Base-by-base conservation (phyloP, 2,888 invertebrate species). In the Caenorhabditis wallacei region DNA sequence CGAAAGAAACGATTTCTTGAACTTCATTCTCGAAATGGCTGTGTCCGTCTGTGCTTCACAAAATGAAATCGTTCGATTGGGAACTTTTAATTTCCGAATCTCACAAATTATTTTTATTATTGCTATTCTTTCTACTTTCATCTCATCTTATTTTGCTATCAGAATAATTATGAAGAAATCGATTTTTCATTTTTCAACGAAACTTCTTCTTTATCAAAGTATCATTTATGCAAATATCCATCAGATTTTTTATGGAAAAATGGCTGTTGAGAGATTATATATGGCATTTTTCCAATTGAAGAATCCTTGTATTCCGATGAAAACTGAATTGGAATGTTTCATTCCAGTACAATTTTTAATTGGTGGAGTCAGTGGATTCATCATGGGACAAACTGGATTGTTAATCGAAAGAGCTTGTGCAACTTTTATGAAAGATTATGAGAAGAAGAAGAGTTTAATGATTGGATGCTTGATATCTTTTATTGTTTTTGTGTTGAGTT, bases 171-270 rank as follows among this genome's bases (percentile, higher is more conserved):
- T 51, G 1, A 22, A 7, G 4, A 72, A 75, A 24, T 75, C 75
- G 13, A 75, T 75, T 2, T 75, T 75, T 18, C 75, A 66, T 37
- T 40, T 26, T 10, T 75, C 75, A 57, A 75, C 75, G 0, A 30
- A 48, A 57, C 63, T 75, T 46, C 16, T 75, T 0, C 16, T 75
- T 10, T 57, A 56, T 46, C 66, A 57, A 26, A 75, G 57, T 24
- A 24, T 75, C 18, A 18, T 75, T 22, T 75, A 56, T 56, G 75
- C 75, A 16, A 75, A 75, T 26, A 5, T 75, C 1, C 75, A 75
- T 40, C 75, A 75, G 26, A 3, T 75, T 5, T 26, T 56, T 11
- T 75, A 66, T 26, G 64, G 57, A 1, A 13, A 66, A 3, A 57
- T 57, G 11, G 66, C 57, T 18, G 0, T 68, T 18, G 37, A 18